Conservation (phyloP, 2,113 vertebrate species). For the Pithys albifrons region DNA sequence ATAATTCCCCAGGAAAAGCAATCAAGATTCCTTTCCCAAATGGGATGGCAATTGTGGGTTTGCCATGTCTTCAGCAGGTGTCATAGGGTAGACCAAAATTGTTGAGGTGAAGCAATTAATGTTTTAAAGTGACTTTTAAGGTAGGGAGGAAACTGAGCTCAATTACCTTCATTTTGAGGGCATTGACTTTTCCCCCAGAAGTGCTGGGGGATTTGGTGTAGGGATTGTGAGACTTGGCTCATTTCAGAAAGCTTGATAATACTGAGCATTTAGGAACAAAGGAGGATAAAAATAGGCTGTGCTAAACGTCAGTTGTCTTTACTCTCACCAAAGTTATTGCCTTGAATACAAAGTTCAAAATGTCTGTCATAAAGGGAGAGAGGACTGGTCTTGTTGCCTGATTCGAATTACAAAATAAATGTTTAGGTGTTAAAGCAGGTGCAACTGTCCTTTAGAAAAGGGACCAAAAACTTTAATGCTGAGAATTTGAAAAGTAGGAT, state of each 20-base stretch:
- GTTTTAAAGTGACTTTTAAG: background rate
- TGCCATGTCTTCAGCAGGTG: background rate
- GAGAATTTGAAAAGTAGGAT: background rate
- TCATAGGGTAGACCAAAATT: background rate
- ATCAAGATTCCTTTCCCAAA: background rate
- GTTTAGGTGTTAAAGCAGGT: background rate
- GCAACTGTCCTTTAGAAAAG: background rate
- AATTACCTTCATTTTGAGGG: background rate
- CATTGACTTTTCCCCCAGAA: background rate
- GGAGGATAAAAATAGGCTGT: background rate
- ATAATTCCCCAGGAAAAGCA: background rate
- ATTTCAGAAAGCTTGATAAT: background rate
- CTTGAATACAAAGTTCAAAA: background rate
- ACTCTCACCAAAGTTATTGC: background rate
- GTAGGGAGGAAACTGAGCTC: background rate
- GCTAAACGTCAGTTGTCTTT: background rate
- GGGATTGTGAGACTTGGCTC: background rate
- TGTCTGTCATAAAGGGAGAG: background rate
- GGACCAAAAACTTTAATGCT: background rate
- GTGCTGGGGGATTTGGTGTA: background rate
- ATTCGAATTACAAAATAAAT: rapidly evolving
- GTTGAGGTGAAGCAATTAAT: background rate
- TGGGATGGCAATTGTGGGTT: background rate
- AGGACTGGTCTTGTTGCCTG: too few species aligned
- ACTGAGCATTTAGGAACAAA: background rate